A percentile compares a stretch with the other conserved stretches of the same genome.
These are phyloP conservation scores for Poecilia velifera DNA, from an alignment of 2,797 vertebrate species.

Conservation along the genomic window DNA sequence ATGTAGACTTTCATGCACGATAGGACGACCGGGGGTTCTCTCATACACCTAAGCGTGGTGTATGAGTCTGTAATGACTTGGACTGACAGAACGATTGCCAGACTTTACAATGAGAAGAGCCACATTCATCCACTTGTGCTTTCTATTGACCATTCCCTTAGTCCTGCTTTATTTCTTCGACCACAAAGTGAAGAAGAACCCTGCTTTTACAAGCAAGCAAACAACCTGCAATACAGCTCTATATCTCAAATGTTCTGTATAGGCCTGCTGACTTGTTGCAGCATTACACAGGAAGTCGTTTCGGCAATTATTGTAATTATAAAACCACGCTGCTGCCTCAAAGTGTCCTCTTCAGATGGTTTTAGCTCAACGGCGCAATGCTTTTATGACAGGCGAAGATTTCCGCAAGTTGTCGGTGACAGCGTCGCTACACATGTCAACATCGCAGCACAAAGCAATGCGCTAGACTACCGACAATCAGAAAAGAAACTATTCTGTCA, in stretches of 20 bases:
- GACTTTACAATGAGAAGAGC: neutral
- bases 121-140: neutral
- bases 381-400: neutral
- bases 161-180: neutral
- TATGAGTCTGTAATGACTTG: neutral
- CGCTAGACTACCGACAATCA: neutral
- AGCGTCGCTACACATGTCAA: neutral
- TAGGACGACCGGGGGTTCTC: neutral
- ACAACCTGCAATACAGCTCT: neutral
- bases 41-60: neutral
- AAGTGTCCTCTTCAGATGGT: neutral
- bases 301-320: neutral
- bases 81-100: neutral
- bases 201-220: neutral
- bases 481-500: neutral
- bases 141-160: neutral
- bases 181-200: neutral
- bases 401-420: neutral
- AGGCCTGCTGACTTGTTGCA: neutral
- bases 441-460: neutral
- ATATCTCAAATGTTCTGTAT: neutral
- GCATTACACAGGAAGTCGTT: too few species aligned
- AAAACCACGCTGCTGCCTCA: neutral
- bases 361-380: neutral
- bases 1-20: neutral